Conservation (phyloP, 2,797 vertebrate genomes). For the Epinephelus coioides region DNA sequence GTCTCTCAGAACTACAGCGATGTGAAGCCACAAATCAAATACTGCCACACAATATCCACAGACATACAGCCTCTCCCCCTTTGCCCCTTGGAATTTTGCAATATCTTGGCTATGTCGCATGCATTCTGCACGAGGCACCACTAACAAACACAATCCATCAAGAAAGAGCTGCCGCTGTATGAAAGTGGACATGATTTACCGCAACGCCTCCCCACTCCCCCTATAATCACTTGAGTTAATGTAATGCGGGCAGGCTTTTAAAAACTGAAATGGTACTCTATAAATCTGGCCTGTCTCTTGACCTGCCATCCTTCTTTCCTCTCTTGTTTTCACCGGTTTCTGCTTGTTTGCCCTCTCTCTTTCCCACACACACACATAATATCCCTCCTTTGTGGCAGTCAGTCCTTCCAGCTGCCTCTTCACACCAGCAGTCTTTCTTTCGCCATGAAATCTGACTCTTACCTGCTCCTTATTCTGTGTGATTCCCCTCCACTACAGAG, state of each 20-base stretch:
- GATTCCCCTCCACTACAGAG: slow-evolving; percentile 51
- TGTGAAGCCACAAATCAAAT: slow-evolving; percentile 42
- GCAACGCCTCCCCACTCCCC: slow-evolving; percentile 61
- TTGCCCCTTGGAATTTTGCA: slow-evolving; percentile 21
- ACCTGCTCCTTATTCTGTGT: slow-evolving; percentile 40
- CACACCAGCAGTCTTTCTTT: slow-evolving; percentile 24
- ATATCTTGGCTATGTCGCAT: slow-evolving; percentile 28
- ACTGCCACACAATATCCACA: slow-evolving; percentile 19
- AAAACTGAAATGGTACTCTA: slow-evolving; percentile 80
- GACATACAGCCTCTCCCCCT: neutral
- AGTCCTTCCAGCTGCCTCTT: slow-evolving; percentile 43
- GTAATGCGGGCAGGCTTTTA: slow-evolving; percentile 82
- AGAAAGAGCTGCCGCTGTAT: slow-evolving; percentile 67
- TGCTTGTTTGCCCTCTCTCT: slow-evolving; percentile 24
- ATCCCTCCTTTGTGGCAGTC: slow-evolving; percentile 12
- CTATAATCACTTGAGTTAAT: slow-evolving; percentile 83
- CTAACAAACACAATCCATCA: slow-evolving; percentile 81
- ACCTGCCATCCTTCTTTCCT: slow-evolving; percentile 66
- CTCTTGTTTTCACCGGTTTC: slow-evolving; percentile 37
- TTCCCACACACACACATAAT: slow-evolving; percentile 7
- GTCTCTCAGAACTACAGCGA: slow-evolving; percentile 16
- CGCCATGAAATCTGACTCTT: slow-evolving; percentile 38
- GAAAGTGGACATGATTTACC: slow-evolving; percentile 84
- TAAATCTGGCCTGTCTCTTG: slow-evolving; percentile 77
- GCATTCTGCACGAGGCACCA: slow-evolving; percentile 41